Evolutionary conservation across 2,797 vertebrate genomes (phyloP).

Genomic region (Acestrorhynchus altus): DNA sequence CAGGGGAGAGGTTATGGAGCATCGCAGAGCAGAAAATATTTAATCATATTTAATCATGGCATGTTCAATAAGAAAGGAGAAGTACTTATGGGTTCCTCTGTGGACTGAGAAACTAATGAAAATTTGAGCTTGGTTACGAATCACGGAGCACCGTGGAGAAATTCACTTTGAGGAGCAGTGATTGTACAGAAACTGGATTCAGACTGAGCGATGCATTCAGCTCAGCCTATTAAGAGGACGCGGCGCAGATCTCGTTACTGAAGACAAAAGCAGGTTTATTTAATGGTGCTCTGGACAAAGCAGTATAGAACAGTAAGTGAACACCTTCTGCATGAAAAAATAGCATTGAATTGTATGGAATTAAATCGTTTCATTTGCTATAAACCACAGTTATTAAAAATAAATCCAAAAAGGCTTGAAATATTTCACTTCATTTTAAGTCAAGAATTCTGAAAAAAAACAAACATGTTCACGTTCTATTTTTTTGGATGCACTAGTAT

Average conservation of each 20-base stretch:
- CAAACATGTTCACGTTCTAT: too few relatives aligned
- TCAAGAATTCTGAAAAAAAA: too few relatives aligned
- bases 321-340: too few relatives aligned
- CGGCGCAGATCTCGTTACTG: background rate
- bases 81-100: constrained; percentile 13
- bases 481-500: too few relatives aligned
- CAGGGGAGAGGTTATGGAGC: constrained; percentile 35
- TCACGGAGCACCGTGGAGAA: background rate
- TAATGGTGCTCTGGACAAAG: too few relatives aligned
- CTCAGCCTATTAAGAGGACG: background rate
- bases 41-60: constrained; percentile 24
- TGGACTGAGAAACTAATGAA: constrained; percentile 15
- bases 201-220: background rate
- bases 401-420: too few relatives aligned
- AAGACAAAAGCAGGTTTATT: background rate
- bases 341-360: too few relatives aligned
- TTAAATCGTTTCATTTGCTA: too few relatives aligned
- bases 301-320: too few relatives aligned
- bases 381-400: too few relatives aligned
- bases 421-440: too few relatives aligned
- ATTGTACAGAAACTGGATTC: background rate
- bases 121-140: background rate
- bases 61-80: constrained; percentile 27
- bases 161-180: background rate
- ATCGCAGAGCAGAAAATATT: constrained; percentile 24